Evolutionary conservation across 2,888 invertebrate species (phyloP), one percentile per base, ranked within the genome.

Genomic region (Alloplasta piceator): DNA sequence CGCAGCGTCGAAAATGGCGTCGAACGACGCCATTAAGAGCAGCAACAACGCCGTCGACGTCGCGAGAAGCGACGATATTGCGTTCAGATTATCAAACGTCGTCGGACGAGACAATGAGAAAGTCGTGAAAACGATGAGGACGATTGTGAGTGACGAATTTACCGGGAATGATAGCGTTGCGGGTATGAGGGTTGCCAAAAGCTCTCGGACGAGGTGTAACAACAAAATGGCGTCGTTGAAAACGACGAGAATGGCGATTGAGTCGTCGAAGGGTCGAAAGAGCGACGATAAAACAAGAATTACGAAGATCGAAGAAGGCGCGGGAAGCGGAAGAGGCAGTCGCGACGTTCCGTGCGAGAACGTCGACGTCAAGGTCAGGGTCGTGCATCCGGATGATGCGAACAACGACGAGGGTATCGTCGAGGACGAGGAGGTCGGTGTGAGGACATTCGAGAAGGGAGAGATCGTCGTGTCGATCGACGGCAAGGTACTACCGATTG

Each of bases 161-260:
- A 86, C 87, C 85, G 87, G 87, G 82, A 86, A 87, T 85, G 91
- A 91, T 92, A 92, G 92, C 87, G 88, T 87, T 91, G 91, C 86
- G 88, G 91, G 90, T 88, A 85, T 92, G 92, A 92, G 92, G 91
- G 91, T 92, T 92, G 92, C 92, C 87, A 83, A 84, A 89, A 91
- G 85, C 83, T 89, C 91, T 91, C 91, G 91, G 91, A 90, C 88
- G 72, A 86, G 80, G 56, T 76, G 16, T 36, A 71, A 63, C 61
- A 50, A 26, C 26, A 26, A 26, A 26, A 26, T 26, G 60, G 39
- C 39, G 48, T 60, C 60, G 46, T 48, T 14, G 48, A 55, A 12
- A 55, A 61, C 36, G 48, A 72, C 43, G 67, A 68, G 50, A 46
- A 14, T 36, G 58, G 39, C 36, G 38, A 16, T n/a, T 16, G 67